Conservation (phyloP, 2,888 invertebrate genomes). For the Epirrhoe alternata region DNA sequence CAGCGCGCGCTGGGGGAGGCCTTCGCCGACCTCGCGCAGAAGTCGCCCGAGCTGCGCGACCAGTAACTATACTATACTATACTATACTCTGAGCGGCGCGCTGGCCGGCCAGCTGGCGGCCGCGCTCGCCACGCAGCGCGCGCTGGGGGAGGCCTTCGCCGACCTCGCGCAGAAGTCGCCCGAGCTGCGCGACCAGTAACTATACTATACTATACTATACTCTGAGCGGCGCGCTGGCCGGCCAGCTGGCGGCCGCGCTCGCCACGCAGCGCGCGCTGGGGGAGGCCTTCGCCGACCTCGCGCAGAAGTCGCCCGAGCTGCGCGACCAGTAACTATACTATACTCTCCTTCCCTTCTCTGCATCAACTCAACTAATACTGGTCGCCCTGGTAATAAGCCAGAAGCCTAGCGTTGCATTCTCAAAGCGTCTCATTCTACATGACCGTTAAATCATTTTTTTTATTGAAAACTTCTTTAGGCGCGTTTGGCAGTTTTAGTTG, state of each 20-base stretch:
- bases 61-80: too few species aligned
- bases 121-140: conserved; percentile 93
- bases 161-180: conserved; percentile 98
- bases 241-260: conserved; percentile 89
- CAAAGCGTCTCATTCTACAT: too few species aligned
- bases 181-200: conserved; percentile 91
- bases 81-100: conserved; percentile 92
- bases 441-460: too few species aligned
- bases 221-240: conserved; percentile 93
- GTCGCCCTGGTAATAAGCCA: too few species aligned
- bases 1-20: conserved; percentile 96
- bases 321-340: conserved; percentile 88
- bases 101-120: conserved; percentile 90
- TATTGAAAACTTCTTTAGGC: too few species aligned
- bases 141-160: conserved; percentile 96
- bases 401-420: too few species aligned
- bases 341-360: too few species aligned
- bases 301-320: conserved; percentile 97
- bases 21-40: conserved; percentile 97
- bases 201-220: too few species aligned
- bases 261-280: conserved; percentile 94
- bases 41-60: conserved; percentile 97
- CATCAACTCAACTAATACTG: too few species aligned
- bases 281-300: conserved; percentile 97
- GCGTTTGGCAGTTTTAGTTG: too few species aligned